Base-by-base conservation (phyloP, 2,797 vertebrate species). In the Hephaestus fuliginosus region DNA sequence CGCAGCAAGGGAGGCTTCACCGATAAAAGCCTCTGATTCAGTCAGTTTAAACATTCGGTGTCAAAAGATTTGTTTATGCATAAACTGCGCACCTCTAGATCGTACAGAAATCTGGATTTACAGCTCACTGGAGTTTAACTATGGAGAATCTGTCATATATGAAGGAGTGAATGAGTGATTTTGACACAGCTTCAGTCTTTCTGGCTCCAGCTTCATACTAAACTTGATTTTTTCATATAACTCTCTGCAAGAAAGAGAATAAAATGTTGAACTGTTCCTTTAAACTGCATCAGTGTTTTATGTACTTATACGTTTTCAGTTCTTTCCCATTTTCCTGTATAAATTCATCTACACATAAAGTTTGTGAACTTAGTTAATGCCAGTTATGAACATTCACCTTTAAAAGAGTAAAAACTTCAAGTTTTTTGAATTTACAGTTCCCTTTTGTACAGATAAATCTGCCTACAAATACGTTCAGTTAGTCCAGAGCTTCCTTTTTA, bases 361-460 rank as follows among this genome's bases (percentile, higher is more conserved):
- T 52, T 52, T 76, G 57, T 74, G 36, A 72, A 51, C 20, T 73
- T 61, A 66, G 49, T 79, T 70, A 70, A 70, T 63, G 51, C 33
- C 25, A 22, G 70, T 69, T 77, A 70, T 58, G n/a, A 81, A 88
- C 80, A 81, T 88, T 87, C 70, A 74, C 1, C 11, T 15, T 56
- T 49, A 25, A 25, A 60, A 4, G 28, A 83, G 25, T 56, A 65
- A 70, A 70, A 68, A 70, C 8, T 39, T 49, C 25, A 46, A 76
- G 57, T 53, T 51, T 36, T 36, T 66, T 86, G 20, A 67, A 65
- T 80, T 75, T 73, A 75, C 0, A 58, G 75, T 91, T 91, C 89
- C 90, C 84, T 92, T 92, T 86, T 83, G 67, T 63, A 62, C 73
- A 66, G 46, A 85, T 57, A 70, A 60, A 82, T 64, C 55, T 30